These are phyloP conservation scores for Papilio polyxenes DNA, from an alignment of 1,140 invertebrate species.

Conservation along the genomic window DNA sequence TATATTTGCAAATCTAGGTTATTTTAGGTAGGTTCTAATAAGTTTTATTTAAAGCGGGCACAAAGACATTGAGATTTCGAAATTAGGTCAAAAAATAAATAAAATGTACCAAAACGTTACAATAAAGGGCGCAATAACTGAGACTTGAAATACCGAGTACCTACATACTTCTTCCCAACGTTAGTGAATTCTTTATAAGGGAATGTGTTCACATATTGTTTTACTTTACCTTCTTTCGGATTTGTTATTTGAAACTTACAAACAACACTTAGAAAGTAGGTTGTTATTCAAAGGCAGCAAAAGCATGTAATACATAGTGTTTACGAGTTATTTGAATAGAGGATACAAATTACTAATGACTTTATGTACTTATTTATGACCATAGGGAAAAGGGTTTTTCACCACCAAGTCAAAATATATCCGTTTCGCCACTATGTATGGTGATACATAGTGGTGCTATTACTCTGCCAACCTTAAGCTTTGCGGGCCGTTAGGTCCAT, in stretches of 20 bases:
- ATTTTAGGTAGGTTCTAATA: background rate
- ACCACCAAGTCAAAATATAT: too few relatives aligned
- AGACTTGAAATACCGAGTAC: background rate
- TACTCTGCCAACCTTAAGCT: background rate
- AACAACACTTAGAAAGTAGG: background rate
- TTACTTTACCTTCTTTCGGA: background rate
- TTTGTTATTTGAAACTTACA: background rate
- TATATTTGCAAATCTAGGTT: background rate
- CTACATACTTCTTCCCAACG: background rate
- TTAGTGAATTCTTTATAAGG: background rate
- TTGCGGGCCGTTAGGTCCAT: background rate
- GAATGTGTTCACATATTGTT: background rate
- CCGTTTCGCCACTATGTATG: too few relatives aligned
- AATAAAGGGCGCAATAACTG: background rate
- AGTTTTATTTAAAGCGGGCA: background rate
- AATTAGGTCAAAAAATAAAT: background rate
- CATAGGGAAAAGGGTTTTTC: too few relatives aligned
- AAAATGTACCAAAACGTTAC: background rate
- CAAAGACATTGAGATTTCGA: background rate
- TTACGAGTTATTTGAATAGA: background rate
- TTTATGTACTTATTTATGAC: background rate
- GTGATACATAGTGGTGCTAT: too few relatives aligned
- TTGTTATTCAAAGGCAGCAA: background rate
- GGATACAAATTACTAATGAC: background rate
- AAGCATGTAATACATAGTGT: background rate